phyloP scores from a whole-genome alignment of 2,797 vertebrate genomes.

The Myotis vivesi region DNA sequence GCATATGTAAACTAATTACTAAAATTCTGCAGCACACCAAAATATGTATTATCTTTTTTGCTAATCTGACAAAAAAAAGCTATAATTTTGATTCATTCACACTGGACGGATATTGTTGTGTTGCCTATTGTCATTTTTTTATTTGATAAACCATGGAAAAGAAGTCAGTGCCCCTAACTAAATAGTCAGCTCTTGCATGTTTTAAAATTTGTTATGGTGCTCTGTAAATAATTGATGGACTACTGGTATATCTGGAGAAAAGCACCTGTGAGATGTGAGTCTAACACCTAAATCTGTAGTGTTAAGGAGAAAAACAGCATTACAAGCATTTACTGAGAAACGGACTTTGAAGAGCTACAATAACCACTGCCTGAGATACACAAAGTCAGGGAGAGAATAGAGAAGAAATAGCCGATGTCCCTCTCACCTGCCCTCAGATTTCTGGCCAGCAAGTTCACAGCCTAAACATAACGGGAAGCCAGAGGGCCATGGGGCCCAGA shows the following conservation, averaged over 20 bases:
- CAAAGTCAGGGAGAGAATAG: background rate
- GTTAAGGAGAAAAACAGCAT: background rate
- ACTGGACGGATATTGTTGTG: background rate
- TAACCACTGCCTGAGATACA: background rate
- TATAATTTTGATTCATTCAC: background rate
- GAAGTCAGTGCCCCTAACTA: background rate
- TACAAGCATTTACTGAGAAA: background rate
- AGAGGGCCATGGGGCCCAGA: background rate
- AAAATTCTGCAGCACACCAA: background rate
- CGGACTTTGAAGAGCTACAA: background rate
- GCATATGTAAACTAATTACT: background rate
- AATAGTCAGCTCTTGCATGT: background rate
- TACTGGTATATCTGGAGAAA: background rate
- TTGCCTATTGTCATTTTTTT: background rate
- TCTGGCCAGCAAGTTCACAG: background rate
- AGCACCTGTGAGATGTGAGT: background rate
- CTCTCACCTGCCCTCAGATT: fast-evolving
- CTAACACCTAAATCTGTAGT: background rate
- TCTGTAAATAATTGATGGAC: background rate
- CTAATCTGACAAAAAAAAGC: background rate
- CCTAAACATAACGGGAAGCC: background rate
- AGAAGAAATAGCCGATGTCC: background rate
- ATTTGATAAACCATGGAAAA: background rate
- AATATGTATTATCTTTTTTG: background rate
- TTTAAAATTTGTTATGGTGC: too few species aligned